Percentiles rank a stretch among this genome's conserved stretches.
phyloP scores from a whole-genome alignment of 2,888 invertebrate genomes.

The Malacosoma neustria region DNA sequence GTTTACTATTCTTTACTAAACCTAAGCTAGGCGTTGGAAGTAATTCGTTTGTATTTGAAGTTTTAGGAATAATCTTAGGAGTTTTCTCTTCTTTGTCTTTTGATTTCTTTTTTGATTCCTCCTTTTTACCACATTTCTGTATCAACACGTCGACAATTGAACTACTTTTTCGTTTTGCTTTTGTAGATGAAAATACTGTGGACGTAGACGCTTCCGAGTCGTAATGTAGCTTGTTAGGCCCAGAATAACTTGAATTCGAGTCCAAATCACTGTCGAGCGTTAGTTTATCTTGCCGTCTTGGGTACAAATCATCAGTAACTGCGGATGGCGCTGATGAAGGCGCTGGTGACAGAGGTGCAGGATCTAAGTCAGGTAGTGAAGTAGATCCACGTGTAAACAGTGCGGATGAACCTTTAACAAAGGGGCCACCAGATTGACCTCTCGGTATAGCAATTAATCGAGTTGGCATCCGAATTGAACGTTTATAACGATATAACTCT shows the following conservation, averaged over 20 bases:
- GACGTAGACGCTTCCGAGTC: slow-evolving; percentile 81
- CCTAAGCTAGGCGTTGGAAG: slow-evolving; percentile 79
- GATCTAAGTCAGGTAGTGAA: slow-evolving; percentile 85
- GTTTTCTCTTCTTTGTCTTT: slow-evolving; percentile 73
- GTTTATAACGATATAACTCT: slow-evolving; percentile 87
- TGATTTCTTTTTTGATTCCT: slow-evolving; percentile 67
- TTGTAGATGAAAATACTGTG: slow-evolving; percentile 77
- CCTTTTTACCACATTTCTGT: slow-evolving; percentile 77
- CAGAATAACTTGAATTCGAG: slow-evolving; percentile 79
- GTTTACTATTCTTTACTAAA: slow-evolving; percentile 49
- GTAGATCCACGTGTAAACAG: slow-evolving; percentile 79
- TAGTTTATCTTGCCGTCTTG: slow-evolving; percentile 58
- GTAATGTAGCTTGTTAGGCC: slow-evolving; percentile 71
- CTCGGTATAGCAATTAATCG: slow-evolving; percentile 86
- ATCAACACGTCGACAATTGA: slow-evolving; percentile 80
- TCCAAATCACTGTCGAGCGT: slow-evolving; percentile 78
- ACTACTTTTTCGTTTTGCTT: slow-evolving; percentile 58
- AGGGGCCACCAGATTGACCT: slow-evolving; percentile 75
- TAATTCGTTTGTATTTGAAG: slow-evolving; percentile 69
- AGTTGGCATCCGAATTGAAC: slow-evolving; percentile 87
- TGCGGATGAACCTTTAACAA: slow-evolving; percentile 38
- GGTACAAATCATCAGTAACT: slow-evolving; percentile 72
- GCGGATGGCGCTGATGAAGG: slow-evolving; percentile 76
- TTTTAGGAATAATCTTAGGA: slow-evolving; percentile 74
- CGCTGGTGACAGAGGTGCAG: slow-evolving; percentile 81